Percentiles rank a stretch among this genome's conserved stretches.
Evolutionary conservation across 1,140 invertebrate genomes (phyloP).

Genomic region (Lutraria rhynchaena): DNA sequence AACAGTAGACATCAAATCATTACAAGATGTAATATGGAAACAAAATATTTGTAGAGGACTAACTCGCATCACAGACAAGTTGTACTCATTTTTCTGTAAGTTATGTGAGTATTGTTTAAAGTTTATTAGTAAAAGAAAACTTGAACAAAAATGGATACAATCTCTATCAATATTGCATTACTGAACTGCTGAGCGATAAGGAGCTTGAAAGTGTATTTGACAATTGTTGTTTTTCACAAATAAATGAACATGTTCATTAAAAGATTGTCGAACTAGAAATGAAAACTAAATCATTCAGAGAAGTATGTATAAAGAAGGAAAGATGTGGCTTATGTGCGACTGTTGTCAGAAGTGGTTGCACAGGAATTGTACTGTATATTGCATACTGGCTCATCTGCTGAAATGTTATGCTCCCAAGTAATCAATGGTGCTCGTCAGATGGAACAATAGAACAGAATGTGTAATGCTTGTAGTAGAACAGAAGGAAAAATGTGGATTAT

Average conservation of each 20-base stretch:
- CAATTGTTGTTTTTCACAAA: constrained; percentile 8
- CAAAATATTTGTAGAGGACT: background rate
- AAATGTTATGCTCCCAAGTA: no score
- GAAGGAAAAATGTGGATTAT: constrained; percentile 1
- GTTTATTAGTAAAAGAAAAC: background rate
- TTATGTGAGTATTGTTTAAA: background rate
- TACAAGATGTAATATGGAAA: background rate
- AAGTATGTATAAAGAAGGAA: background rate
- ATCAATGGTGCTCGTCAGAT: background rate
- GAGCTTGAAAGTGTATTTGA: background rate
- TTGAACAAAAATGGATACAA: background rate
- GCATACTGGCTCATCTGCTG: no score
- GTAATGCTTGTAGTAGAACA: background rate
- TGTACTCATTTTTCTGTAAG: background rate
- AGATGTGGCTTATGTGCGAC: no score
- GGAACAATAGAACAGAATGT: background rate
- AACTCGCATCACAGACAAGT: background rate
- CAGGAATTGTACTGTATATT: no score
- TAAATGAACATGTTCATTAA: background rate
- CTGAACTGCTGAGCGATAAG: constrained; percentile 4
- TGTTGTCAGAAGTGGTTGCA: no score
- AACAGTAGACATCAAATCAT: background rate
- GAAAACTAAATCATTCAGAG: background rate
- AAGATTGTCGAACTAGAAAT: background rate
- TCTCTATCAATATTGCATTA: constrained; percentile 2